Conservation (phyloP, 2,888 invertebrate genomes). For the Capitulum mitella region DNA sequence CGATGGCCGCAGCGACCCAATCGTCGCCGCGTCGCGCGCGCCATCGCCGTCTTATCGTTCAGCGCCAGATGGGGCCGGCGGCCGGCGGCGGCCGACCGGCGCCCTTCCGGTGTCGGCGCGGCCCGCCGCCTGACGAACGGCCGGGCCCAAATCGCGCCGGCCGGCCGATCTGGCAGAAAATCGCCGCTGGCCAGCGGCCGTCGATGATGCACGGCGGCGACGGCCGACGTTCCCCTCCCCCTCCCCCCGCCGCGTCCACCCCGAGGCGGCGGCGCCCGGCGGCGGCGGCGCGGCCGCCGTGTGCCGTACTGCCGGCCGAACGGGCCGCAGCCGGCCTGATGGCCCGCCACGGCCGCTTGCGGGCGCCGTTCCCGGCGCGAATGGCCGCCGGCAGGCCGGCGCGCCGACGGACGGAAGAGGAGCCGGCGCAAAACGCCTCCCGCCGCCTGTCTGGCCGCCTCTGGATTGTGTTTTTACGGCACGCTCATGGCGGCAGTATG, state of each 20-base stretch:
- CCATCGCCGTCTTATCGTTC: neutral
- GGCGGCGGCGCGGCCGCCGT: no score
- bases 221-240: no score
- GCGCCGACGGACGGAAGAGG: neutral
- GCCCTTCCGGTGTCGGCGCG: neutral
- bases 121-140: neutral
- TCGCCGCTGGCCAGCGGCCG: neutral
- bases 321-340: neutral
- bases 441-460: neutral
- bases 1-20: neutral
- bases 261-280: no score
- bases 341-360: neutral
- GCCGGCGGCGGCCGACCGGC: neutral
- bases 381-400: neutral
- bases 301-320: neutral
- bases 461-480: neutral
- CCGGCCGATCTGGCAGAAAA: constrained; percentile 9
- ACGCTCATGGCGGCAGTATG: neutral
- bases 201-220: neutral
- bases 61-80: neutral
- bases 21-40: neutral
- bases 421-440: neutral
- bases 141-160: neutral
- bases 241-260: neutral
- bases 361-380: neutral